Base-by-base conservation (phyloP, 2,888 invertebrate genomes). In the Apotomis capreana region DNA sequence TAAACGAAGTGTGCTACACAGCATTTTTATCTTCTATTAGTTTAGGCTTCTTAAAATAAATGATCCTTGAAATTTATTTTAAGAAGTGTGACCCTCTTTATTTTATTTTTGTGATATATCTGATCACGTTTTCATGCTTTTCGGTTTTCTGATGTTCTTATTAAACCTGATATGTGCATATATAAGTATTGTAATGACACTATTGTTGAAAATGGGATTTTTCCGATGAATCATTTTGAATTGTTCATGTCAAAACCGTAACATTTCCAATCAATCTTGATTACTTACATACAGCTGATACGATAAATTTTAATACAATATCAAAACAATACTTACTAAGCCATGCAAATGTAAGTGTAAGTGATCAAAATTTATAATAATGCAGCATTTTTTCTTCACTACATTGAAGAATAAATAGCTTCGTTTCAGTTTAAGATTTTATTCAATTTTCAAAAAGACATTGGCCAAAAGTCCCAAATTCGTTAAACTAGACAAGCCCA, bases 171-270 rank as follows among this genome's bases (percentile, higher is more conserved):
- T 26, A 2, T 26, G 26, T 26, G 26, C 26, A 26, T 26, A 2
- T 26, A 26, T 40, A 40, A 6, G 0, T 40, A 40, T 4, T 40
- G 5, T 40, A 40, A 6, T 40, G 6, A 40, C 40, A 49, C 49
- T 3, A 54, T 44, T 54, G 40, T 26, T 5, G 40, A 12, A 55
- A 57, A 68, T 49, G 57, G 67, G 54, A 49, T 63, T 64, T 63
- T 67, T 55, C 49, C 37, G 37, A 67, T 71, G 70, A 71, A 37
- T 71, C 70, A 71, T 40, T 26, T 62, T 61, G 36, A 60, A 26
- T 64, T 37, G 54, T 37, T 69, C 5, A 40, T 6, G 5, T 40
- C 40, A 40, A 40, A 51, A 65, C 60, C 65, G 54, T 65, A 59
- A 55, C 60, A 54, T 40, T 59, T 64, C 5, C 37, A 60, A 40